Conservation (phyloP, 2,113 vertebrate species). For the Oreochromis spilurus region DNA sequence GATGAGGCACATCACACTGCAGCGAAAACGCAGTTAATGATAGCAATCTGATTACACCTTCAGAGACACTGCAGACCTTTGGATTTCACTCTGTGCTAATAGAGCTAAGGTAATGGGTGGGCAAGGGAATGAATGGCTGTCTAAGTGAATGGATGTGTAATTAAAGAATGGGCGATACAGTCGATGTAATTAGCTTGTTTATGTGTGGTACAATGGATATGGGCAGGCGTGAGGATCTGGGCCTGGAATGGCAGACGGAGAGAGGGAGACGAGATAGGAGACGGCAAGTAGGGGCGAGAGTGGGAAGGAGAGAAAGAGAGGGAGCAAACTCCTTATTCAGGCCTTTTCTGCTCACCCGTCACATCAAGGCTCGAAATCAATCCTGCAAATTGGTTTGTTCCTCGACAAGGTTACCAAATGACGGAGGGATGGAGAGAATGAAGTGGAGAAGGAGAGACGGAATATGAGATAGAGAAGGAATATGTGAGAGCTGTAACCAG, state of each 20-base stretch:
- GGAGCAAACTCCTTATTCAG: constrained; percentile 72
- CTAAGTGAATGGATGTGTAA: constrained; percentile 54
- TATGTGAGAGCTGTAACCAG: constrained; percentile 23
- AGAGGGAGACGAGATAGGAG: not conserved
- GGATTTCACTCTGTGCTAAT: constrained; percentile 7
- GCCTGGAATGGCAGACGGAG: not conserved
- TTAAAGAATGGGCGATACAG: constrained; percentile 47
- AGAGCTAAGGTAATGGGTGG: constrained; percentile 33
- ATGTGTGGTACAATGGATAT: constrained; percentile 15
- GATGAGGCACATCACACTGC: not conserved
- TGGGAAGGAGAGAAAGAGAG: not conserved
- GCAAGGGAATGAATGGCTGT: constrained; percentile 33
- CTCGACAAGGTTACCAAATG: constrained; percentile 78
- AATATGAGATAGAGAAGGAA: constrained; percentile 42
- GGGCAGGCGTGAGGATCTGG: not conserved
- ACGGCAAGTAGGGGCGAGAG: not conserved
- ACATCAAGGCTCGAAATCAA: constrained; percentile 79
- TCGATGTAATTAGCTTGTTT: constrained; percentile 61
- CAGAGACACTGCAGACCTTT: constrained; percentile 22
- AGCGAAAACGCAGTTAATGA: constrained; percentile 18
- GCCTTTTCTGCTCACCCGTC: constrained; percentile 70
- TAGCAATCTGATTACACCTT: constrained; percentile 33
- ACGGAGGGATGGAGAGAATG: constrained; percentile 49
- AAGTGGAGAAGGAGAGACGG: constrained; percentile 20
- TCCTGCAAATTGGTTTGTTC: constrained; percentile 79